A percentile compares a stretch with the other conserved stretches of the same genome.
These are phyloP conservation scores for Hydrochoerus hydrochaeris DNA, from an alignment of 2,113 vertebrate genomes.

Conservation along the genomic window DNA sequence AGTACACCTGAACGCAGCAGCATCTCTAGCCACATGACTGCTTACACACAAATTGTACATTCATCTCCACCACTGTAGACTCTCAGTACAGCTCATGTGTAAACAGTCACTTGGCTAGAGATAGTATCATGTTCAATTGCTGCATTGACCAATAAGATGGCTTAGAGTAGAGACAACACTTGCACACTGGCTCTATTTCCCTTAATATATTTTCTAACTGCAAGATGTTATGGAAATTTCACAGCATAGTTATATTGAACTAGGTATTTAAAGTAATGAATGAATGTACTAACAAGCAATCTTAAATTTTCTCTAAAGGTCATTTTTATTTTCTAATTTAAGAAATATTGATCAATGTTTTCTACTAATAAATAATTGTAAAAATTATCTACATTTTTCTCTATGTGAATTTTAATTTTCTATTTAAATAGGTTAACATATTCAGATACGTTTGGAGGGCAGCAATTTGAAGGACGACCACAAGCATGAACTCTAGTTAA, in stretches of 20 bases:
- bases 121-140: neutral
- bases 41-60: neutral
- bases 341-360: neutral
- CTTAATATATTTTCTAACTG: neutral
- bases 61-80: neutral
- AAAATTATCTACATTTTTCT: neutral
- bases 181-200: neutral
- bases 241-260: neutral
- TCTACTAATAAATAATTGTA: neutral
- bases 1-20: neutral
- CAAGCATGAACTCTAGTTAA: neutral
- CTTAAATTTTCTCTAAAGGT: neutral
- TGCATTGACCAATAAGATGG: neutral
- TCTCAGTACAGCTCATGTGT: neutral
- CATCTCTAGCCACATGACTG: neutral
- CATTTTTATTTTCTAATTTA: neutral
- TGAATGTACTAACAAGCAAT: neutral
- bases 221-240: neutral
- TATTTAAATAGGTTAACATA: neutral
- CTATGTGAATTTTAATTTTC: neutral
- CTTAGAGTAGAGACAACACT: neutral
- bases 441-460: neutral
- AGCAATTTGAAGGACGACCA: neutral
- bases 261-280: neutral
- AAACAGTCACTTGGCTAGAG: neutral